Conservation (phyloP, 2,113 vertebrate species). For the Brienomyrus brachyistius region DNA sequence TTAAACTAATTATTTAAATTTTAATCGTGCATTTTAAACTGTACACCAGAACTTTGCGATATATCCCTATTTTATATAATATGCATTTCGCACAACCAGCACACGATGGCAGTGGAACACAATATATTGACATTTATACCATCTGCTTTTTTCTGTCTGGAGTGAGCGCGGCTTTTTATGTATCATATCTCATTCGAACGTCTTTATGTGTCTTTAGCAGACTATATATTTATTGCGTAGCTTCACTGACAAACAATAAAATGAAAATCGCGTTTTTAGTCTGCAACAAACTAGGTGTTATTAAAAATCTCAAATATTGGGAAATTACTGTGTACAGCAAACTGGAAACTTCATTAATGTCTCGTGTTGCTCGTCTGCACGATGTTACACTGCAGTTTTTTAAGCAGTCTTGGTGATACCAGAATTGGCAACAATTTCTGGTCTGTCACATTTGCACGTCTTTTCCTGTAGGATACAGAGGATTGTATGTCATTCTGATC, state of each 20-base stretch:
- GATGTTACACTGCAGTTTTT: not conserved
- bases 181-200: not conserved
- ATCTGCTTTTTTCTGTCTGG: not conserved
- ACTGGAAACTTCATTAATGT: not conserved
- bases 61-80: not conserved
- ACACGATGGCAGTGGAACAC: conserved; percentile 33
- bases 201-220: not conserved
- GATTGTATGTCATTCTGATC: not conserved
- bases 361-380: not conserved
- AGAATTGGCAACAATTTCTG: not conserved
- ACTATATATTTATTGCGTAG: not conserved
- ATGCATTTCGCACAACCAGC: conserved; percentile 14
- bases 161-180: not conserved
- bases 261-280: not conserved
- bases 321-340: not conserved
- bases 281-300: not conserved
- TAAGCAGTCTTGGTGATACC: not conserved
- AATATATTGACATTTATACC: not conserved
- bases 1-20: not conserved
- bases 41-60: not conserved
- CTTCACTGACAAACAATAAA: not conserved
- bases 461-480: not conserved
- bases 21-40: not conserved
- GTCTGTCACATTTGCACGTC: not conserved
- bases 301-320: not conserved